phyloP scores from a whole-genome alignment of 2,113 vertebrate genomes.

The Chionis minor region DNA sequence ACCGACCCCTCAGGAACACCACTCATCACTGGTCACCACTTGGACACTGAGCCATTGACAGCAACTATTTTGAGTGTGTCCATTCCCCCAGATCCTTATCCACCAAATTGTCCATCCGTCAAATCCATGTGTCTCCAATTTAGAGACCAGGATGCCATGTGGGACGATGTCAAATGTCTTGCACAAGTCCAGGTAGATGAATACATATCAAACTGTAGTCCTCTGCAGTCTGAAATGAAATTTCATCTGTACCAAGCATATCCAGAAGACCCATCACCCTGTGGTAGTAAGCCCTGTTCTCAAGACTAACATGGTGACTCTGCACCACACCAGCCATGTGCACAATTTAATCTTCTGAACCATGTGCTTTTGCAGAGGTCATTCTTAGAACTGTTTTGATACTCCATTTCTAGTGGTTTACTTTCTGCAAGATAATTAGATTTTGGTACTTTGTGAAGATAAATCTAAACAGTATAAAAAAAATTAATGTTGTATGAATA shows the following conservation, averaged over 20 bases:
- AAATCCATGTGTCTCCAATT: no score
- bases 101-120: no score
- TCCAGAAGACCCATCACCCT: not conserved
- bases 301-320: rapidly evolving
- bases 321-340: rapidly evolving
- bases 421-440: not conserved
- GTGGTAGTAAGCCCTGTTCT: not conserved
- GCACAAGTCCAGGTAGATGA: no score
- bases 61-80: no score
- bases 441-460: not conserved
- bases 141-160: no score
- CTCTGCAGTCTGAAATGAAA: not conserved
- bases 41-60: no score
- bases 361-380: not conserved
- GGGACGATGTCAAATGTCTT: no score
- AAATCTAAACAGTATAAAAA: not conserved
- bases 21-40: no score
- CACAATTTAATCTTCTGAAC: not conserved
- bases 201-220: not conserved
- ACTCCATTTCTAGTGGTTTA: not conserved
- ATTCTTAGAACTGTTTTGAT: not conserved
- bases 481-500: not conserved
- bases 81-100: no score
- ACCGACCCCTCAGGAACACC: no score
- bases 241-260: not conserved